phyloP scores from a whole-genome alignment of 2,888 invertebrate species.

The Caenorhabditis plicata region DNA sequence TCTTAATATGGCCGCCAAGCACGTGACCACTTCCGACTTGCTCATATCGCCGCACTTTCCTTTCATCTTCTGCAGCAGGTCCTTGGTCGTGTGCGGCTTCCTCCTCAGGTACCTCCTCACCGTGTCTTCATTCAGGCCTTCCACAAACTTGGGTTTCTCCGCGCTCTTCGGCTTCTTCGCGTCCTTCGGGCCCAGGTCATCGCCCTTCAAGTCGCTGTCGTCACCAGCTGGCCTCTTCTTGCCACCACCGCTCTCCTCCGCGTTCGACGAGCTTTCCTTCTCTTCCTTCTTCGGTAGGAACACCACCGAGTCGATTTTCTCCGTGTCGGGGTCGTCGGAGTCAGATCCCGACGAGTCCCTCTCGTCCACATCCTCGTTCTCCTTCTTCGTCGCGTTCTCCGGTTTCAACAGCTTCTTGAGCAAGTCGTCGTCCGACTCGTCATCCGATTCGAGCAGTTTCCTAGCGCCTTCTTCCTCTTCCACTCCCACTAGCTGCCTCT shows the following conservation, averaged over 20 bases:
- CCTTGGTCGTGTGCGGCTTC: constrained; percentile 94
- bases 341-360: constrained; percentile 64
- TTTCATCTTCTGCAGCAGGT: constrained; percentile 46
- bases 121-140: constrained; percentile 58
- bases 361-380: constrained; percentile 40
- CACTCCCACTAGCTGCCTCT: constrained; percentile 83
- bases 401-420: constrained; percentile 42
- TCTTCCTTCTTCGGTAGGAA: constrained; percentile 53
- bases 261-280: constrained; percentile 4
- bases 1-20: constrained; percentile 57
- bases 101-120: constrained; percentile 87
- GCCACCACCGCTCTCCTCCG: not conserved
- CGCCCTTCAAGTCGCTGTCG: constrained; percentile 5
- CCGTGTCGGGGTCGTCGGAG: constrained; percentile 68
- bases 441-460: constrained; percentile 47
- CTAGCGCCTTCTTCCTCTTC: constrained; percentile 84
- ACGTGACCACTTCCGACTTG: constrained; percentile 56
- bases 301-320: constrained; percentile 62
- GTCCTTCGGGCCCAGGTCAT: constrained; percentile 24
- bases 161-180: constrained; percentile 41
- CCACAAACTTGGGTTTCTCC: constrained; percentile 22
- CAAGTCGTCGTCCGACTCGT: constrained; percentile 42
- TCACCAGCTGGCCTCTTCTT: constrained; percentile 29
- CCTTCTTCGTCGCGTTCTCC: constrained; percentile 31
- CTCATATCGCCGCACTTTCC: constrained; percentile 47